Conservation (phyloP, 2,113 vertebrate genomes). For the Hypomesus transpacificus region DNA sequence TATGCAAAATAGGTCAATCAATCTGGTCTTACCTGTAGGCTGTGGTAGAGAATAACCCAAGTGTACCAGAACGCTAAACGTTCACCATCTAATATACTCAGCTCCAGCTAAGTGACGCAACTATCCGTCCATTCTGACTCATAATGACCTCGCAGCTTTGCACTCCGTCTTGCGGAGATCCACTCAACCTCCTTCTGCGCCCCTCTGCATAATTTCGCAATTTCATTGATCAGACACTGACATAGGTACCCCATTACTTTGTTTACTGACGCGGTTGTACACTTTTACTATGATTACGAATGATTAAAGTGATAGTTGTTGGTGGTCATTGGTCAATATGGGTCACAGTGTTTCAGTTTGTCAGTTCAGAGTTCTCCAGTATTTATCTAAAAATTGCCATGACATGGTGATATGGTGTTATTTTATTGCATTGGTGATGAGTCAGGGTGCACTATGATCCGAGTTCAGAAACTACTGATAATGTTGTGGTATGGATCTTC, state of each 20-base stretch:
- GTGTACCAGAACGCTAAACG: constrained; percentile 16
- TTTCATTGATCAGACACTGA: too few species aligned
- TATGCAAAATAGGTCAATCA: not conserved
- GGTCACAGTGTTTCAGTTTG: not conserved
- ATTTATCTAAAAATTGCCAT: not conserved
- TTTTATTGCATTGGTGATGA: too few species aligned
- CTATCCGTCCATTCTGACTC: constrained; percentile 49
- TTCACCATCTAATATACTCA: constrained; percentile 58
- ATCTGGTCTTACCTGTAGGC: constrained; percentile 53
- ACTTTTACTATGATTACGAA: not conserved
- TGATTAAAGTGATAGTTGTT: not conserved
- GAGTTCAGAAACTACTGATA: not conserved
- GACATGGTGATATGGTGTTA: too few species aligned
- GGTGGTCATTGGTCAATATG: not conserved
- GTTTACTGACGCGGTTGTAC: too few species aligned
- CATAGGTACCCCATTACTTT: too few species aligned
- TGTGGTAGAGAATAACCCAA: constrained; percentile 32
- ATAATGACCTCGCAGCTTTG: constrained; percentile 40
- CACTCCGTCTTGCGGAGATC: not conserved
- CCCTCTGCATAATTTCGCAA: too few species aligned
- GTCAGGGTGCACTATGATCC: not conserved
- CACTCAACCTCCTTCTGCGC: too few species aligned
- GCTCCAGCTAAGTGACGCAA: constrained; percentile 47
- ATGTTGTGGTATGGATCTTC: too few species aligned
- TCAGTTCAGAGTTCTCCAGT: not conserved